Evolutionary conservation across 1,140 invertebrate species (phyloP).

Genomic region (Venturia canescens): DNA sequence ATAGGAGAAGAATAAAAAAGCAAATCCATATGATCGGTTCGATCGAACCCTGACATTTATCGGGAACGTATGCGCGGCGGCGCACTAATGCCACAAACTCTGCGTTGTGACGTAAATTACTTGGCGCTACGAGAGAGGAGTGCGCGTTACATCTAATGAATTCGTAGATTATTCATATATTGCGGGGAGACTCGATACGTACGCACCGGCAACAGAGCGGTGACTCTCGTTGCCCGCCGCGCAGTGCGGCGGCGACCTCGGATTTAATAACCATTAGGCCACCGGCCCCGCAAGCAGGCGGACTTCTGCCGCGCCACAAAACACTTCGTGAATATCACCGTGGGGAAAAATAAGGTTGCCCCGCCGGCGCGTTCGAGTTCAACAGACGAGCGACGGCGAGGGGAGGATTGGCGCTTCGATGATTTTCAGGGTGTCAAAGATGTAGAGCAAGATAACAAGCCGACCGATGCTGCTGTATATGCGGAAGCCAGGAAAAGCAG

Average conservation of each 20-base stretch:
- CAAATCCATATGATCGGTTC: slow-evolving; percentile 22
- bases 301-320: neutral
- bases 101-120: slow-evolving; percentile 23
- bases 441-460: slow-evolving; percentile 67
- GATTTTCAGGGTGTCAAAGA: slow-evolving; percentile 69
- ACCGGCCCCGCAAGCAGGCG: slow-evolving; percentile 44
- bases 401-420: slow-evolving; percentile 42
- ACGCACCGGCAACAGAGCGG: slow-evolving; percentile 19
- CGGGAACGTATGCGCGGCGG: slow-evolving; percentile 16
- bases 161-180: slow-evolving; percentile 34
- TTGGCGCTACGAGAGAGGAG: neutral
- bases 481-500: neutral
- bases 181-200: neutral
- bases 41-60: slow-evolving; percentile 47
- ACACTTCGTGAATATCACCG: slow-evolving; percentile 22
- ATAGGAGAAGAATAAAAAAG: neutral
- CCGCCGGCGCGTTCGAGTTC: neutral
- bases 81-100: slow-evolving; percentile 24
- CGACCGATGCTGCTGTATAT: neutral
- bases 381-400: neutral
- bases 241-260: slow-evolving; percentile 20
- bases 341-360: slow-evolving; percentile 34
- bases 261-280: slow-evolving; percentile 72
- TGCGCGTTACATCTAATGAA: slow-evolving; percentile 14
- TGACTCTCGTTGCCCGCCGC: neutral